A percentile compares a stretch with the other conserved stretches of the same genome.
phyloP scores from a whole-genome alignment of 2,797 vertebrate genomes.

The Gymnopithys bicolor region DNA sequence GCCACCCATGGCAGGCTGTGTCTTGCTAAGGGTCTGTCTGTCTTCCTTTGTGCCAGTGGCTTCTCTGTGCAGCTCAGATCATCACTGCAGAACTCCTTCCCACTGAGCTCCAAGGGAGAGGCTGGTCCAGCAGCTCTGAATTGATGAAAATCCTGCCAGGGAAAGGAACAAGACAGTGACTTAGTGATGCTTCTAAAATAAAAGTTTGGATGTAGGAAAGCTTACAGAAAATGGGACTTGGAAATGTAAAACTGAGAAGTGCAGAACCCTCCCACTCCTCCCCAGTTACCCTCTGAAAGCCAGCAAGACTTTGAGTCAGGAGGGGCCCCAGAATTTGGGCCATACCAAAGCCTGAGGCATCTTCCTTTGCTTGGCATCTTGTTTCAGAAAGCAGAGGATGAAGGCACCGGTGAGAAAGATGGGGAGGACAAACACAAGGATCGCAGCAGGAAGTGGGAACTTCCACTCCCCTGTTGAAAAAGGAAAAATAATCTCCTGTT shows the following conservation, averaged over 20 bases:
- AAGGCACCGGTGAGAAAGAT: not conserved
- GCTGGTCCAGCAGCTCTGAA: not conserved
- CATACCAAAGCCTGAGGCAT: slow-evolving; percentile 36
- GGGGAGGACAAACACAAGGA: not conserved
- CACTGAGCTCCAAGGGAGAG: not conserved
- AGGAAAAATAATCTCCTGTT: not conserved
- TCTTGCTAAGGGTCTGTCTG: not conserved
- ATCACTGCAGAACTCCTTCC: not conserved
- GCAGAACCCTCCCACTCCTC: not conserved
- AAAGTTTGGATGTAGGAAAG: not conserved
- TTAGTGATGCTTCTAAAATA: not conserved
- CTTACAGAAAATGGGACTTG: not conserved
- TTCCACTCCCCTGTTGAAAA: not conserved
- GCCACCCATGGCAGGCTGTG: not conserved
- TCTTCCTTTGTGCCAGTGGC: not conserved
- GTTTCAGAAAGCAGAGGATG: slow-evolving; percentile 4
- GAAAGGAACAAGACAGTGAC: not conserved
- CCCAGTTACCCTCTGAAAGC: not conserved
- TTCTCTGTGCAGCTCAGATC: not conserved
- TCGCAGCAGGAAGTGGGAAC: not conserved
- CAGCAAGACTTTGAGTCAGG: not conserved
- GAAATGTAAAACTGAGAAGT: not conserved
- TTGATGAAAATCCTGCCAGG: not conserved
- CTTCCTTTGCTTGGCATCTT: not conserved
- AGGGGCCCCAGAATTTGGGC: not conserved